A percentile compares a stretch with the other conserved stretches of the same genome.
phyloP scores from a whole-genome alignment of 2,797 vertebrate species.

The Helarctos malayanus region DNA sequence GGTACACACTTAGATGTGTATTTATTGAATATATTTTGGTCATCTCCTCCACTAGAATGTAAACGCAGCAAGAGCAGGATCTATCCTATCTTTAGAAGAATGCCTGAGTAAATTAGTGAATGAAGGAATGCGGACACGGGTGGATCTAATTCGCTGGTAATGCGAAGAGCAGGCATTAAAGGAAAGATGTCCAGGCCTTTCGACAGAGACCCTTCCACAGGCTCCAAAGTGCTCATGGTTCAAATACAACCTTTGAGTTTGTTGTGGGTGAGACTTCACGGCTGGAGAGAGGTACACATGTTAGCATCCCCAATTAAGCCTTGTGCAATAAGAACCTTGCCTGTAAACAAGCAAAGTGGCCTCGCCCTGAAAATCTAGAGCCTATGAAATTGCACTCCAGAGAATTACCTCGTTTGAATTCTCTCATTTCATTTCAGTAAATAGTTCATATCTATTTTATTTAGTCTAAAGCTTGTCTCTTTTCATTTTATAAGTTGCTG shows the following conservation, averaged over 20 bases:
- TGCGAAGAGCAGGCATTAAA: background rate
- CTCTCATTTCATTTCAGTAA: conserved; percentile 59
- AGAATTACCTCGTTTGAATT: conserved; percentile 65
- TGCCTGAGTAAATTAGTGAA: background rate
- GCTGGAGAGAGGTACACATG: background rate
- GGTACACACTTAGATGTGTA: background rate
- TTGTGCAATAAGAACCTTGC: conserved; percentile 66
- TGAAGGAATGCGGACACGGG: background rate
- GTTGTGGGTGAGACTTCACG: background rate
- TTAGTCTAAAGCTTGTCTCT: conserved; percentile 48
- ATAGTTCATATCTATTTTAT: conserved; percentile 53
- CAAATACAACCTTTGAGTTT: conserved; percentile 12
- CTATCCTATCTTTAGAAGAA: background rate
- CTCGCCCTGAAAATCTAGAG: conserved; percentile 73
- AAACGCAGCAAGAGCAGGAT: background rate
- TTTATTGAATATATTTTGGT: background rate
- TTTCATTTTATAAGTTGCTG: conserved; percentile 56
- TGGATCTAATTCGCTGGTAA: background rate
- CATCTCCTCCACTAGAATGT: background rate
- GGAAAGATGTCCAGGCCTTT: background rate
- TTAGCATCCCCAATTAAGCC: conserved; percentile 67
- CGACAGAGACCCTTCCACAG: background rate
- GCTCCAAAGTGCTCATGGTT: background rate
- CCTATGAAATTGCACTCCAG: background rate
- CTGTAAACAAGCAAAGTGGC: conserved; percentile 70